Conservation (phyloP, 2,113 vertebrate species). For the Delphinus delphis region DNA sequence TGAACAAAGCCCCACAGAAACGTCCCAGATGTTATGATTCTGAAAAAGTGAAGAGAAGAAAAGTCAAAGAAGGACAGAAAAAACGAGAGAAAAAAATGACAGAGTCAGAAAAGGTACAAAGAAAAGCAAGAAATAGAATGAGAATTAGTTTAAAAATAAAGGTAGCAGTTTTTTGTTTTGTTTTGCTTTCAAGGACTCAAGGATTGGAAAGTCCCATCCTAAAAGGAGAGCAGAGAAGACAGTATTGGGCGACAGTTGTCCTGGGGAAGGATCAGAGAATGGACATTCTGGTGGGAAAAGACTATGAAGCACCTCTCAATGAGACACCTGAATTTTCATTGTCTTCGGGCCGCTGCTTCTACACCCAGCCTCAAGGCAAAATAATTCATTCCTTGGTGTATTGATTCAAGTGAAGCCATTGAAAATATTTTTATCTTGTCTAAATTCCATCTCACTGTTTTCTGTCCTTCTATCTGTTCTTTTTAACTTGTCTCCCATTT, state of each 20-base stretch:
- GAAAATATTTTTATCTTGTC: not conserved
- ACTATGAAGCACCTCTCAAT: not conserved
- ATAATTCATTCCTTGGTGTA: not conserved
- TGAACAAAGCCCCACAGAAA: not conserved
- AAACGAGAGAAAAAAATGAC: not conserved
- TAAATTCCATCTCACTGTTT: not conserved
- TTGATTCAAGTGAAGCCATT: not conserved
- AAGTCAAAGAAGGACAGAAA: not conserved
- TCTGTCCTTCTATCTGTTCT: not conserved
- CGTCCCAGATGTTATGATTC: not conserved
- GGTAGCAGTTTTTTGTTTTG: not conserved
- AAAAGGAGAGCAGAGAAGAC: not conserved
- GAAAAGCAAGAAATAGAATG: not conserved
- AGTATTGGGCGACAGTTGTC: not conserved
- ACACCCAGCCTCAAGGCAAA: not conserved
- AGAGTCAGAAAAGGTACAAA: not conserved
- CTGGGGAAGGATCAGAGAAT: not conserved
- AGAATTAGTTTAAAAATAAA: not conserved
- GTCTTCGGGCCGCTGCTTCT: not conserved
- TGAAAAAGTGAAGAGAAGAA: not conserved
- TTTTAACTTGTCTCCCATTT: not conserved
- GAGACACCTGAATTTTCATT: not conserved
- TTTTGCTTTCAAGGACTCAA: not conserved
- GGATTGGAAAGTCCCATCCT: not conserved
- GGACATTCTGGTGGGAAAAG: not conserved